Evolutionary conservation across 2,113 vertebrate genomes (phyloP).

Genomic region (Sardina pilchardus): DNA sequence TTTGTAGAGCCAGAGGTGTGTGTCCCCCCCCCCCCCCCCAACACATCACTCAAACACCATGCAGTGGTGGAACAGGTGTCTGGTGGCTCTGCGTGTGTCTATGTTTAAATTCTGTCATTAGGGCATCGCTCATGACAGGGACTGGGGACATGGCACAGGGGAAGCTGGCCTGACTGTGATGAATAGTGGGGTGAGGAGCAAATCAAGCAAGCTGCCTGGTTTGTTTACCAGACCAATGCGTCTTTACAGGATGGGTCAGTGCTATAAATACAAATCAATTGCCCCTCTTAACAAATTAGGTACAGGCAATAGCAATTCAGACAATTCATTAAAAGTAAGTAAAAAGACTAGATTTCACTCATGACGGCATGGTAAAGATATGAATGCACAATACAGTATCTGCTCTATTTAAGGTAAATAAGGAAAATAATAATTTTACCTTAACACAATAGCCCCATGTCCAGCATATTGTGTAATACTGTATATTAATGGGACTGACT

Average conservation of each 20-base stretch:
- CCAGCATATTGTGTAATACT: not conserved
- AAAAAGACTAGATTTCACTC: not conserved
- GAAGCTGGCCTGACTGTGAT: not conserved
- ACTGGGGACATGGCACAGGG: not conserved
- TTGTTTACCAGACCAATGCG: not conserved
- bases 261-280: not conserved
- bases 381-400: not conserved
- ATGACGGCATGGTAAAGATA: not conserved
- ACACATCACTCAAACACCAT: not conserved
- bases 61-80: not conserved
- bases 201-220: not conserved
- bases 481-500: not conserved
- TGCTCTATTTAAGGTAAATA: not conserved
- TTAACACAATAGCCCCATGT: too few species aligned
- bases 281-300: not conserved
- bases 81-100: not conserved
- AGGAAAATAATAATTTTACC: not conserved
- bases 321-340: too few species aligned
- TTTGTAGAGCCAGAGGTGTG: constrained; percentile 13
- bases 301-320: not conserved
- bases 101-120: not conserved
- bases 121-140: not conserved
- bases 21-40: not conserved
- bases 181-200: not conserved
- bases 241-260: not conserved